Base-by-base conservation (phyloP, 2,113 vertebrate species). In the Otis tarda region DNA sequence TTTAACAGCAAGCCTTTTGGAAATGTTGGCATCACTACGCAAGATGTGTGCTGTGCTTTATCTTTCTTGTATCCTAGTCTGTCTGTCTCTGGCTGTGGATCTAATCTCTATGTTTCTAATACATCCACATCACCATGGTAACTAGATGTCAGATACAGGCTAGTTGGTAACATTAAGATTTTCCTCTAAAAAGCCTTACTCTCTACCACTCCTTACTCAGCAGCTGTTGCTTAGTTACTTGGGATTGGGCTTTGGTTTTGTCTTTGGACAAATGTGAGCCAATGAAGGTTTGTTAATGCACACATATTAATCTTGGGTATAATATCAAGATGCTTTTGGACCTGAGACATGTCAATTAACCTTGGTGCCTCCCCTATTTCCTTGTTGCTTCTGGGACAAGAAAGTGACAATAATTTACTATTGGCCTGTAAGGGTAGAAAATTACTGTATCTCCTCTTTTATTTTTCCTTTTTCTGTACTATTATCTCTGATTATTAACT, bases 161-260 rank as follows among this genome's bases (percentile, higher is more conserved):
- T 78, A 20, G 39, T 4, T 1, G 6, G 83, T 57, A 71, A 87
- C 2, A 3, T 45, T 28, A 20, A 69, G 21, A 14, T 52, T 93
- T 94, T 92, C 43, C 70, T 81, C 50, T 79, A 37, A 79, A 86
- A 90, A 83, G 47, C 84, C 31, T 59, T 50, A 1, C 43, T 87
- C n/a, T 88, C 16, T 52, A 12, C 14, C 11, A n/a, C 37, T 50
- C 52, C n/a, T 69, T 14, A 18, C 65, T 80, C 61, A 65, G 73
- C 41, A 65, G 61, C 83, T 81, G 88, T 91, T 93, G 86, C 86
- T 84, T 92, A 6, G 95, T 68, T 90, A 92, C 90, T 87, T 78
- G 7, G 24, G 45, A 31, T 0, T 92, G 77, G 76, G 50, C 61
- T 95, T 86, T 89, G 55, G 45, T 57, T 95, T 86, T 87, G 52